phyloP scores from a whole-genome alignment of 2,113 vertebrate genomes.

The Labrus mixtus region DNA sequence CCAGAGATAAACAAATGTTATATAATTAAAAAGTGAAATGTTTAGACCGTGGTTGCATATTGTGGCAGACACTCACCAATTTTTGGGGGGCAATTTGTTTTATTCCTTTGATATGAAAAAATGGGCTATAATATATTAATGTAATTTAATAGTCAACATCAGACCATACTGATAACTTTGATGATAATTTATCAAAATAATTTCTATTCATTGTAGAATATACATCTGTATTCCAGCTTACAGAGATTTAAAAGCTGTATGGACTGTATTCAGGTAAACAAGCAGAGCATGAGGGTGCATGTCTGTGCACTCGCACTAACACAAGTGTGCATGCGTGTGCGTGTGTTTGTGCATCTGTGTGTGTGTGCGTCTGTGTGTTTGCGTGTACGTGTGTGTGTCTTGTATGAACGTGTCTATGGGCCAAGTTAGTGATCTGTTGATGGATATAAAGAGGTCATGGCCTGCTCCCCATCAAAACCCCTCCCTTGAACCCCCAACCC shows the following conservation, averaged over 20 bases:
- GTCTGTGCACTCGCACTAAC: no score
- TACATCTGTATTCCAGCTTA: background rate
- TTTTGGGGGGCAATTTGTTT: background rate
- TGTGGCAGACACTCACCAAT: background rate
- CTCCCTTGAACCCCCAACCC: slow-evolving; percentile 72
- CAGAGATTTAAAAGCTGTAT: background rate
- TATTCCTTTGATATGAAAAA: background rate
- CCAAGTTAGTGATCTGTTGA: slow-evolving; percentile 85
- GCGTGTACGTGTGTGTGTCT: slow-evolving; percentile 61
- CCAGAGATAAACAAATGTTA: slow-evolving; percentile 1
- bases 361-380: slow-evolving; percentile 4
- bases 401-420: slow-evolving; percentile 71
- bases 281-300: slow-evolving; percentile 20
- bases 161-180: background rate
- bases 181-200: background rate
- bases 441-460: slow-evolving; percentile 88
- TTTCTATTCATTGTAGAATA: no score
- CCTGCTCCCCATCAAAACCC: slow-evolving; percentile 81
- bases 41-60: background rate
- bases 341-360: slow-evolving; percentile 43
- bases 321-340: slow-evolving; percentile 45
- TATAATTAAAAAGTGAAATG: background rate
- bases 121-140: background rate
- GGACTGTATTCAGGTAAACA: slow-evolving; percentile 1
- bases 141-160: background rate